Percentiles rank a stretch among this genome's conserved stretches.
Evolutionary conservation across 2,113 vertebrate species (phyloP).

Genomic region (Rhinoderma darwinii): DNA sequence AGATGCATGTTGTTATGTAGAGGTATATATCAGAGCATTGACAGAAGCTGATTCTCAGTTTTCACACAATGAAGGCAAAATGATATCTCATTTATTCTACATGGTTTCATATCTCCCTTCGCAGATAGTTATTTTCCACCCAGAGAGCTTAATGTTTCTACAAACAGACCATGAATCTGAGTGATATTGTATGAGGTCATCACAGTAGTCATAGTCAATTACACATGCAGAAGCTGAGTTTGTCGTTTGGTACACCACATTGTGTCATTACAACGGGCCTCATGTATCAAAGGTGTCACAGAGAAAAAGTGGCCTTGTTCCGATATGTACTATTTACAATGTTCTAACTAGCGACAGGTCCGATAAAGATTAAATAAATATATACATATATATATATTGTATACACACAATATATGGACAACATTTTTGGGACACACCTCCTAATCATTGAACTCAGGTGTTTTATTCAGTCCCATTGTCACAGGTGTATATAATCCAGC

Average conservation of each 20-base stretch:
- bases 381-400: too few relatives aligned
- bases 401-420: too few relatives aligned
- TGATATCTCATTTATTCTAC: constrained; percentile 9
- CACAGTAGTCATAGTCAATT: constrained; percentile 1
- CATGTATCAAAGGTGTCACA: background rate
- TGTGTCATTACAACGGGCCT: background rate
- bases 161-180: background rate
- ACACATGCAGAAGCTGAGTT: background rate
- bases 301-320: background rate
- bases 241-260: background rate
- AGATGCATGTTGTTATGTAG: background rate
- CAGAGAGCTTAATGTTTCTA: background rate
- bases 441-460: too few relatives aligned
- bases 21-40: background rate
- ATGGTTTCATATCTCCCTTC: background rate
- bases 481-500: too few relatives aligned
- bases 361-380: too few relatives aligned
- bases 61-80: background rate
- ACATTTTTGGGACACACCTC: too few relatives aligned
- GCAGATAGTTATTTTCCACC: background rate
- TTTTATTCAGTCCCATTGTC: too few relatives aligned
- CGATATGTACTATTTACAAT: background rate
- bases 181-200: background rate
- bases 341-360: background rate
- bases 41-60: background rate